Conservation (phyloP, 2,113 vertebrate species). For the Sus scrofa region DNA sequence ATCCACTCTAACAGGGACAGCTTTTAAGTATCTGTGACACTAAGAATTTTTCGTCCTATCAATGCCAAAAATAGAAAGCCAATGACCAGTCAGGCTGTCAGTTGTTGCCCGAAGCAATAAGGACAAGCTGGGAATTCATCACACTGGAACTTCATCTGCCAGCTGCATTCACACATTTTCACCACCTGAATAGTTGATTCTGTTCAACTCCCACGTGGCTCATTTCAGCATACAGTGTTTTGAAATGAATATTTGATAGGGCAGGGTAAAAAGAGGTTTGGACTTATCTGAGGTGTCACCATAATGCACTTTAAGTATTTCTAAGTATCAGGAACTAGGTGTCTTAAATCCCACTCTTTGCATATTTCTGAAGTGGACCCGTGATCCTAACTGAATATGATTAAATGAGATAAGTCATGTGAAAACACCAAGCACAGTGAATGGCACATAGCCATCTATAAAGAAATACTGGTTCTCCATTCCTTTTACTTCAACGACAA, state of each 20-base stretch:
- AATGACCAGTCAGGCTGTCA: constrained; percentile 86
- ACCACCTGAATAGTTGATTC: constrained; percentile 89
- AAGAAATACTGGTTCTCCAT: constrained; percentile 23
- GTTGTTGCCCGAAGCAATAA: constrained; percentile 86
- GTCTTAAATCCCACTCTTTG: constrained; percentile 15
- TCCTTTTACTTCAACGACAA: neutral
- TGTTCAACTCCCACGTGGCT: constrained; percentile 75
- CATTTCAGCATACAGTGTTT: constrained; percentile 81
- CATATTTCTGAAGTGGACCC: constrained; percentile 38
- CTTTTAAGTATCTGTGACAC: constrained; percentile 88
- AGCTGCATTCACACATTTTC: constrained; percentile 90
- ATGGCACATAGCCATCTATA: neutral
- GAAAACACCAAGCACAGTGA: neutral
- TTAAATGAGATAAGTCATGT: constrained; percentile 44
- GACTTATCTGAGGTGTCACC: constrained; percentile 85
- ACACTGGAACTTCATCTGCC: constrained; percentile 85
- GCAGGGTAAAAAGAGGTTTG: constrained; percentile 79
- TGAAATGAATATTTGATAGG: constrained; percentile 88
- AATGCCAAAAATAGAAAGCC: constrained; percentile 87
- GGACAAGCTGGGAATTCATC: constrained; percentile 87
- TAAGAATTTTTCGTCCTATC: constrained; percentile 83
- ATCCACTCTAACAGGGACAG: constrained; percentile 83
- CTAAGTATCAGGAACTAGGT: constrained; percentile 66
- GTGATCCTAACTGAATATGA: constrained; percentile 62
- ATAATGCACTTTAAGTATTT: constrained; percentile 83